Base-by-base conservation (phyloP, 2,797 vertebrate species). In the Urophycis tenuis region DNA sequence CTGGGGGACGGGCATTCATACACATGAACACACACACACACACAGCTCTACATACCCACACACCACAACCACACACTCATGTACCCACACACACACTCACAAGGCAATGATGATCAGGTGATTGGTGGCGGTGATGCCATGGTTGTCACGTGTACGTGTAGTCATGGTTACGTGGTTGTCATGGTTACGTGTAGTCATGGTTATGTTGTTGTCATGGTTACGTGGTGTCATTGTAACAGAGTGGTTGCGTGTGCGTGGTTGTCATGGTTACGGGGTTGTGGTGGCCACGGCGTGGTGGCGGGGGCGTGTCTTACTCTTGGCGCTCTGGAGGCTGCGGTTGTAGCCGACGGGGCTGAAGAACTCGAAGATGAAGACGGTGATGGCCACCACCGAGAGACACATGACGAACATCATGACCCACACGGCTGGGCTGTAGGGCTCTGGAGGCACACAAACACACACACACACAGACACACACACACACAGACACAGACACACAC, bases 341-440 rank as follows among this genome's bases (percentile, higher is more conserved):
- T 97, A 97, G 88, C 96, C 96, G 60, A 96, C 95, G 8, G 96
- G 96, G 89, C 96, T 98, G 93, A 97, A 96, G 93, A 97, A 98
- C 93, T 98, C 96, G 0, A 98, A 98, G 92, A 98, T 95, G 93
- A 97, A 98, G 88, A 97, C 96, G 5, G 96, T 97, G 90, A 98
- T 94, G 1, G 96, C 96, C 29, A 97, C 96, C 85, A 98, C 96
- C 22, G 95, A 96, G 88, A 98, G 94, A 86, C 96, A 98, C 96
- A 97, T 97, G 83, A 98, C 96, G 71, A 98, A 98, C 96, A 97
- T 98, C 96, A 98, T 98, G 90, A 98, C 96, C 96, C 96, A 98
- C 84, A 98, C 96, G 1, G 96, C 96, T 0, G 96, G 96, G 87
- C 96, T 97, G 92, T 97, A 97, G 76, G 96, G 96, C 87, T 97